Base-by-base conservation (phyloP, 1,140 invertebrate species). In the Cydia strobilella region DNA sequence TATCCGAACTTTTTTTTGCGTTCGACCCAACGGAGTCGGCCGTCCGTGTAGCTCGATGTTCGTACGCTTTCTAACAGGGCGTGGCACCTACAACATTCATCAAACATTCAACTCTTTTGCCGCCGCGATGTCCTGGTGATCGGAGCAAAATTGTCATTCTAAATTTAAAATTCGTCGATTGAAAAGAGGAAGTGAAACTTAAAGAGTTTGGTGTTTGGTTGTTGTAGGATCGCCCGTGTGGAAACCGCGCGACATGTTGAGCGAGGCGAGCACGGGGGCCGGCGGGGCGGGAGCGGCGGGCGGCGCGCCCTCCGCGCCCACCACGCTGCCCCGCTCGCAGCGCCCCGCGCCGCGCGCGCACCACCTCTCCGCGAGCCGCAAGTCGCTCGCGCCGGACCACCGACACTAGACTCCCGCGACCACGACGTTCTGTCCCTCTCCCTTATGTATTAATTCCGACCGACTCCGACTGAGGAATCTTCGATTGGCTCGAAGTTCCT, bases 151-250 rank as follows among this genome's bases (percentile, higher is more conserved):
- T 54, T 69, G 73, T 77, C 48, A 74, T 73, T 85, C 80, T 75
- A 85, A 87, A 86, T 83, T 82, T 73, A 75, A 74, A 54, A 76
- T 74, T 59, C 77, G 73, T 69, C 76, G 62, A 75, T 73, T 79
- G 73, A 66, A 20, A 27, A 71, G 73, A 74, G 35, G 71, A 73
- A 80, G 79, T 81, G 76, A 69, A 77, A 79, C 85, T 86, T 86
- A 92, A 93, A 93, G 92, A 93, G 93, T 93, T 93, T 87, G 91
- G 92, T 93, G 92, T 93, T 93, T 93, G 92, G 90, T 94, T 95
- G 94, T 96, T 96, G 94, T 96, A 96, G 96, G 96, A 92, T 97
- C 97, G 89, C 97, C 97, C 89, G 96, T 98, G 91, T 98, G 97
- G 97, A 98, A 98, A 95, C 96, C 96, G 94, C 95, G 97, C 94